Percentiles rank a stretch among this genome's conserved stretches.
Evolutionary conservation across 2,888 invertebrate species (phyloP).

Genomic region (Deroplatys truncata): DNA sequence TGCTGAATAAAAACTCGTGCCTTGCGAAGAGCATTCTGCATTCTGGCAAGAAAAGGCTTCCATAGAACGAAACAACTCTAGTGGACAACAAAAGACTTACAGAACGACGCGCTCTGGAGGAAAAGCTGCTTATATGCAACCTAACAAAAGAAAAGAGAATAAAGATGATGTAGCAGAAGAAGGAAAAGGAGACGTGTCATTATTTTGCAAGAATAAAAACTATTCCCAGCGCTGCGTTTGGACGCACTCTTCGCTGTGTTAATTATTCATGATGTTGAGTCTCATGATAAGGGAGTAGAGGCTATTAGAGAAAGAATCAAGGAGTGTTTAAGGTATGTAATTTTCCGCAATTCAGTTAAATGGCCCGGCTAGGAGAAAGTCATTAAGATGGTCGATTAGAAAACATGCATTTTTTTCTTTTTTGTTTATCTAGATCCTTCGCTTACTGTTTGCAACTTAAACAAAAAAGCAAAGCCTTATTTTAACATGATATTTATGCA

Average conservation of each 20-base stretch:
- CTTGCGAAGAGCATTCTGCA: background rate
- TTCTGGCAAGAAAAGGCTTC: background rate
- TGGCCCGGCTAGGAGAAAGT: background rate
- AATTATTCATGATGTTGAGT: background rate
- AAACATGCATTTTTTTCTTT: no score
- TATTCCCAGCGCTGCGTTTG: background rate
- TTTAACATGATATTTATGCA: no score
- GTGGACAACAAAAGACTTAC: background rate
- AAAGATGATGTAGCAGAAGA: background rate
- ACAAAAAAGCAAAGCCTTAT: no score
- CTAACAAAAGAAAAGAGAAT: background rate
- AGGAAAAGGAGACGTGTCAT: background rate
- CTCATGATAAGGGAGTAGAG: background rate
- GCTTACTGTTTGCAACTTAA: no score
- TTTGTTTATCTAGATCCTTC: no score
- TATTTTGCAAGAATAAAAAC: background rate
- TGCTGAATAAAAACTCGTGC: background rate
- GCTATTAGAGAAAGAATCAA: background rate
- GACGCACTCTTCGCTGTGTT: background rate
- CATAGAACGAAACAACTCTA: background rate
- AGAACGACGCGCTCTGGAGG: background rate
- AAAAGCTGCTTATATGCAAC: background rate
- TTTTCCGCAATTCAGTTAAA: background rate
- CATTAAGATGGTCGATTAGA: no score
- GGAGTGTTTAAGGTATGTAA: no score